Evolutionary conservation across 2,888 invertebrate species (phyloP).

Genomic region (Drosophila borborema): DNA sequence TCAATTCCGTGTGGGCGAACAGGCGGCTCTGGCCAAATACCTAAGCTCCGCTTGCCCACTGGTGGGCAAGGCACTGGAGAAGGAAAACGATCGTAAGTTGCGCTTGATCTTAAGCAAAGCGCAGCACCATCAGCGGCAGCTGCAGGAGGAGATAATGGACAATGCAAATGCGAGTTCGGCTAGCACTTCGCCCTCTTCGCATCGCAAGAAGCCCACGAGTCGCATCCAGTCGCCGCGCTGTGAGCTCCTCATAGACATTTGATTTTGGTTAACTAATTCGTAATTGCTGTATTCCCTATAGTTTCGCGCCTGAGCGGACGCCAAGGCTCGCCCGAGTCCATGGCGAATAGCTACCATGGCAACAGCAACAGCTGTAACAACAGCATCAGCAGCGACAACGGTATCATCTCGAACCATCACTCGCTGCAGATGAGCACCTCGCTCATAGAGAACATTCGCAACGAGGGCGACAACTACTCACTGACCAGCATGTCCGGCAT

Average conservation of each 20-base stretch:
- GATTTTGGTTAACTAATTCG: slow-evolving; percentile 11
- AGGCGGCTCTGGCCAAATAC: slow-evolving; percentile 92
- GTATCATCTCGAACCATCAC: slow-evolving; percentile 76
- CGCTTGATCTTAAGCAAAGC: slow-evolving; percentile 95
- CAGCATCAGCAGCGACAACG: slow-evolving; percentile 75
- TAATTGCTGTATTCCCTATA: slow-evolving; percentile 58
- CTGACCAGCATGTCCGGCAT: slow-evolving; percentile 65
- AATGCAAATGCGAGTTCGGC: slow-evolving; percentile 81
- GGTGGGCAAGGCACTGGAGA: slow-evolving; percentile 92
- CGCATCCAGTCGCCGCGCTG: slow-evolving; percentile 85
- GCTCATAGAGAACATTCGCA: slow-evolving; percentile 85
- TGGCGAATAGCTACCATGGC: slow-evolving; percentile 90
- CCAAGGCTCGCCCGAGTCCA: slow-evolving; percentile 90
- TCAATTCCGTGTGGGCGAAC: slow-evolving; percentile 94
- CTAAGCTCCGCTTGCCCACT: slow-evolving; percentile 93
- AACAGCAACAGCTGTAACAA: slow-evolving; percentile 83
- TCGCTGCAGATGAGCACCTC: slow-evolving; percentile 85
- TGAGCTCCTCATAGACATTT: slow-evolving; percentile 55
- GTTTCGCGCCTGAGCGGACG: slow-evolving; percentile 85
- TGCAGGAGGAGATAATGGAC: slow-evolving; percentile 89
- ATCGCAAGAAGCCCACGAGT: slow-evolving; percentile 84
- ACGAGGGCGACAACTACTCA: slow-evolving; percentile 86
- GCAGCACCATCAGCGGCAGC: slow-evolving; percentile 94
- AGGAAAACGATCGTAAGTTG: slow-evolving; percentile 94
- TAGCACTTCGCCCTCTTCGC: slow-evolving; percentile 84